phyloP scores from a whole-genome alignment of 2,888 invertebrate species.

The Meganola albula region DNA sequence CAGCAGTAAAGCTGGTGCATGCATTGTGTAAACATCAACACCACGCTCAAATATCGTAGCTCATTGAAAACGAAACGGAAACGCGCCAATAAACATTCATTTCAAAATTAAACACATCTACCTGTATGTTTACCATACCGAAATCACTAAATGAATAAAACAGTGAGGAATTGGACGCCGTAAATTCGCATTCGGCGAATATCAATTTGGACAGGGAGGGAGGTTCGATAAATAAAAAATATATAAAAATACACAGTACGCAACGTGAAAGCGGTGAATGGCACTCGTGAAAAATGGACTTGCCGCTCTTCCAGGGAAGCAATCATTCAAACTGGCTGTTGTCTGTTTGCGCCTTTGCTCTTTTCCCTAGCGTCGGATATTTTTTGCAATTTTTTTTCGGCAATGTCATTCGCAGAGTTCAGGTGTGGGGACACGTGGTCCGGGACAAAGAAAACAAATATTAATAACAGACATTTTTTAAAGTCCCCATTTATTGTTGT shows the following conservation, averaged over 20 bases:
- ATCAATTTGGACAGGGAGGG: constrained; percentile 66
- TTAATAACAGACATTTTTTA: constrained; percentile 77
- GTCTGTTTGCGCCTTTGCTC: constrained; percentile 75
- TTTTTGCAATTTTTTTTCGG: constrained; percentile 59
- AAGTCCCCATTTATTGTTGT: constrained; percentile 74
- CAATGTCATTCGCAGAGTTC: constrained; percentile 73
- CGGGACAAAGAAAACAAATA: constrained; percentile 73
- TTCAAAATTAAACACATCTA: constrained; percentile 75
- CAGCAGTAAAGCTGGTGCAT: constrained; percentile 29
- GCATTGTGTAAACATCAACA: constrained; percentile 38
- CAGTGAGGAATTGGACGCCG: constrained; percentile 66
- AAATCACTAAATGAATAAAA: constrained; percentile 76
- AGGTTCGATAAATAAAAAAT: constrained; percentile 68
- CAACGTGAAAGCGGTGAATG: constrained; percentile 74
- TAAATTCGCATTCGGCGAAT: constrained; percentile 71
- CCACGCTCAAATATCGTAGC: constrained; percentile 32
- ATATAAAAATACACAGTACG: constrained; percentile 65
- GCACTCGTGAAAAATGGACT: constrained; percentile 79
- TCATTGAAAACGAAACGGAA: constrained; percentile 64
- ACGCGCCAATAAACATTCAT: constrained; percentile 74
- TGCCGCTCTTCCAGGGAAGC: constrained; percentile 76
- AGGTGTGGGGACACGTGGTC: constrained; percentile 76
- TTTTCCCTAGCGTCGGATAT: constrained; percentile 55
- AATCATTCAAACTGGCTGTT: constrained; percentile 77
- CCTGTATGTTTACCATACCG: constrained; percentile 72